Evolutionary conservation across 1,140 invertebrate genomes (phyloP).

Genomic region (Drosophila carrolli): DNA sequence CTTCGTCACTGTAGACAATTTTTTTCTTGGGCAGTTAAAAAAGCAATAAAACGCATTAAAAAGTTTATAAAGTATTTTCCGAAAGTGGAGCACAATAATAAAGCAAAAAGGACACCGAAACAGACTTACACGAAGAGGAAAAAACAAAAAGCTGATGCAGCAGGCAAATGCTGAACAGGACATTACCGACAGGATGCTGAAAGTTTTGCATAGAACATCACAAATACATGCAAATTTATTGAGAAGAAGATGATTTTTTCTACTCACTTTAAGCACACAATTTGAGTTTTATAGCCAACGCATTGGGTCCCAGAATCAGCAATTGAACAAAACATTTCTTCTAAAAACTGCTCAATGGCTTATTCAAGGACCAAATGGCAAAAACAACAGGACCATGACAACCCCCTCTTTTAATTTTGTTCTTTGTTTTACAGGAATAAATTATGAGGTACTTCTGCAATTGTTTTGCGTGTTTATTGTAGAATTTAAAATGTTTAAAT

Average conservation of each 20-base stretch:
- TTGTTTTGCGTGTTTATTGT: neutral
- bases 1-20: neutral
- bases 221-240: constrained; percentile 42
- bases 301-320: constrained; percentile 11
- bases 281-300: constrained; percentile 34
- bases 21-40: constrained; percentile 4
- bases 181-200: constrained; percentile 42
- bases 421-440: constrained; percentile 40
- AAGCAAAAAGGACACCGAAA: constrained; percentile 4
- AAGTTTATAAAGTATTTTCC: constrained; percentile 14
- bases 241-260: constrained; percentile 10
- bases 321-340: constrained; percentile 41
- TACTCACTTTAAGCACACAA: constrained; percentile 2
- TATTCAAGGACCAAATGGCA: constrained; percentile 20
- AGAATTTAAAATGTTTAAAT: too few relatives aligned
- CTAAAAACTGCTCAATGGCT: constrained; percentile 18
- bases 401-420: neutral
- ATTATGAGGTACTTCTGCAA: constrained; percentile 52
- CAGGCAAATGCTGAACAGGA: constrained; percentile 36
- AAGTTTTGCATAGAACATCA: constrained; percentile 49
- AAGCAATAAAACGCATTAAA: constrained; percentile 20
- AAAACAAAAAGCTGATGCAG: constrained; percentile 58
- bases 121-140: constrained; percentile 18
- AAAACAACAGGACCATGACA: constrained; percentile 21
- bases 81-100: constrained; percentile 1